Base-by-base conservation (phyloP, 2,888 invertebrate genomes). In the Microctonus aethiopoides region DNA sequence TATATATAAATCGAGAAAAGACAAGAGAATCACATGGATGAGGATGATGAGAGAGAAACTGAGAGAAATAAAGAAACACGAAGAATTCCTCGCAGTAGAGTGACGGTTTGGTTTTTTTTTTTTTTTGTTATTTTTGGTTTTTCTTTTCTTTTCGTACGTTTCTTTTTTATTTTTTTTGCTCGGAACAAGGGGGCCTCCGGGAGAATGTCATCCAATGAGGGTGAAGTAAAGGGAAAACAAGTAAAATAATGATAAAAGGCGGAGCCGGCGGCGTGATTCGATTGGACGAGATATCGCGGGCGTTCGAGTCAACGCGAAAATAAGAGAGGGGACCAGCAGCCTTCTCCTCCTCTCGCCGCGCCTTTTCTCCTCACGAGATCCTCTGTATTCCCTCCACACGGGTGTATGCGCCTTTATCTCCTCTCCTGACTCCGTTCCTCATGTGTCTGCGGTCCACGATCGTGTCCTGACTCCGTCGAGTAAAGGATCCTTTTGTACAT, bases 221-320 rank as follows among this genome's bases (percentile, higher is more conserved):
- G 83, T 83, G 82, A 83, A 84, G 85, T 83, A 84, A 82, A 84
- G 83, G 83, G 81, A 86, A 86, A 86, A 85, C 85, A 86, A 86
- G 85, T 86, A 86, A 86, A 86, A 86, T 86, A 85, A 86, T 86
- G 86, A 86, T 86, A 86, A 86, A 86, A 86, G 86, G 86, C 86
- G 86, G 86, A 86, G 86, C 84, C 80, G 82, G 79, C 80, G 83
- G 83, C 80, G 86, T 81, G 81, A 85, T 85, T 86, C 82, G 86
- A 86, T 86, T 86, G 86, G 86, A 84, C 86, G 86, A 86, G 85
- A 86, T 85, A 86, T 85, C 84, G 84, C 83, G 80, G 83, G 83
- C 84, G 86, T 84, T 84, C 81, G 83, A 84, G 83, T 82, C 84
- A 82, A 81, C 81, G 81, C 78, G 79, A 62, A 70, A 66, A 65